A percentile compares a stretch with the other conserved stretches of the same genome.
phyloP scores from a whole-genome alignment of 2,113 vertebrate species.

The Ia io region DNA sequence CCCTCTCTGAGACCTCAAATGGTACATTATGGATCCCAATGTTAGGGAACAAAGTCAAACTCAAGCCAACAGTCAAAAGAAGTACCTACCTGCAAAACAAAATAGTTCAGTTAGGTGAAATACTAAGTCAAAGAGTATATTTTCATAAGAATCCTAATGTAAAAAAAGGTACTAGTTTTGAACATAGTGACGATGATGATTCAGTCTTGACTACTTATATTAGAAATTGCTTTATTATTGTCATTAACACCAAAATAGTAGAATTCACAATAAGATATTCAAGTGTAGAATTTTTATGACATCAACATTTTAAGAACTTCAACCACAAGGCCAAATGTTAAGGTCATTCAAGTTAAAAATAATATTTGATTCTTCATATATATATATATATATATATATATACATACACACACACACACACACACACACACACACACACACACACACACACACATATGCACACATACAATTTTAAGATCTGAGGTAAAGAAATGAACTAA shows the following conservation, averaged over 20 bases:
- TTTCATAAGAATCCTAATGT: background rate
- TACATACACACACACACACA: no score
- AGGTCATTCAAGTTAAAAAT: background rate
- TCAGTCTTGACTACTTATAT: background rate
- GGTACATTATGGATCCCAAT: background rate
- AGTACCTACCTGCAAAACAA: background rate
- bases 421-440: no score
- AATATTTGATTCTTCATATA: background rate
- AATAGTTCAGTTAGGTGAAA: background rate
- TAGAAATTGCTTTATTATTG: background rate
- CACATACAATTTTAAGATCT: background rate
- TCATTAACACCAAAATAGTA: background rate
- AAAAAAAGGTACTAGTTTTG: background rate
- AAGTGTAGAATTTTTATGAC: background rate
- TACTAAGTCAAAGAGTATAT: background rate
- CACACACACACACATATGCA: fast-evolving
- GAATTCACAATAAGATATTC: background rate
- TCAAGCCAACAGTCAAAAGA: background rate
- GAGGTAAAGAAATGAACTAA: background rate
- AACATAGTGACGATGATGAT: background rate
- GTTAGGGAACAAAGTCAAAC: background rate
- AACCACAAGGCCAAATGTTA: background rate
- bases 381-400: no score
- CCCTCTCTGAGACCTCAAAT: background rate
- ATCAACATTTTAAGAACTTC: background rate